Conservation (phyloP, 64 coral and sea anemone species). For the Stichodactyla helianthus region DNA sequence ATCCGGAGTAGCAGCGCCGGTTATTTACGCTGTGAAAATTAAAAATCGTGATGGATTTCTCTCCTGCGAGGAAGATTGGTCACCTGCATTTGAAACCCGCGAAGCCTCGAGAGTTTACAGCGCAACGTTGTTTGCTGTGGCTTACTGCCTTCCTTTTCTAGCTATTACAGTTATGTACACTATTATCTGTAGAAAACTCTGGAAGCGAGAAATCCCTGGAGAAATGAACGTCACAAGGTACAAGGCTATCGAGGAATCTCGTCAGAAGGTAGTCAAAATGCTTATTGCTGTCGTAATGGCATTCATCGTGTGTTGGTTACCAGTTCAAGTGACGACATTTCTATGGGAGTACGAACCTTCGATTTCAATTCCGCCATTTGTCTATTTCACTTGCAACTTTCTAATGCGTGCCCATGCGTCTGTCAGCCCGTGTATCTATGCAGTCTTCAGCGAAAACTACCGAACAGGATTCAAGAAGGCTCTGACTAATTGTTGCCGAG, state of each 20-base stretch:
- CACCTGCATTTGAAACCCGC: slow-evolving; percentile 25
- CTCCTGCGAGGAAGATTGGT: slow-evolving; percentile 36
- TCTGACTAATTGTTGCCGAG: background rate
- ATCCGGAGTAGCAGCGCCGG: slow-evolving; percentile 23
- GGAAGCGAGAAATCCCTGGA: slow-evolving; percentile 32
- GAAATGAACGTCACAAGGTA: slow-evolving; percentile 19
- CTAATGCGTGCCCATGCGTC: slow-evolving; percentile 49
- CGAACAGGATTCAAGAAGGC: slow-evolving; percentile 51
- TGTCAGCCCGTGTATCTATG: slow-evolving; percentile 47
- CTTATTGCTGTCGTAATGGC: slow-evolving; percentile 39
- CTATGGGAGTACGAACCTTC: background rate
- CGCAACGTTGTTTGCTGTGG: slow-evolving; percentile 16
- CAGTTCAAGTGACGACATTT: slow-evolving; percentile 28
- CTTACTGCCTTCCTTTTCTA: slow-evolving; percentile 31
- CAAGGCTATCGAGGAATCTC: slow-evolving; percentile 24
- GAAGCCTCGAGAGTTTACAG: slow-evolving; percentile 24
- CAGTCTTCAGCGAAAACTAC: slow-evolving; percentile 53
- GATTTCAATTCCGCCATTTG: background rate
- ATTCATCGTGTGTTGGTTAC: slow-evolving; percentile 51
- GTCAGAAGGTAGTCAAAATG: slow-evolving; percentile 60
- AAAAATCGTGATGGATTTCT: background rate
- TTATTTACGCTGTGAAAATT: slow-evolving; percentile 21
- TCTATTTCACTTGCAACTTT: slow-evolving; percentile 40
- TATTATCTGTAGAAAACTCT: slow-evolving; percentile 41
- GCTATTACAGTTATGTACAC: slow-evolving; percentile 45